phyloP scores from a whole-genome alignment of 2,888 invertebrate genomes.

The Auanema sp. region DNA sequence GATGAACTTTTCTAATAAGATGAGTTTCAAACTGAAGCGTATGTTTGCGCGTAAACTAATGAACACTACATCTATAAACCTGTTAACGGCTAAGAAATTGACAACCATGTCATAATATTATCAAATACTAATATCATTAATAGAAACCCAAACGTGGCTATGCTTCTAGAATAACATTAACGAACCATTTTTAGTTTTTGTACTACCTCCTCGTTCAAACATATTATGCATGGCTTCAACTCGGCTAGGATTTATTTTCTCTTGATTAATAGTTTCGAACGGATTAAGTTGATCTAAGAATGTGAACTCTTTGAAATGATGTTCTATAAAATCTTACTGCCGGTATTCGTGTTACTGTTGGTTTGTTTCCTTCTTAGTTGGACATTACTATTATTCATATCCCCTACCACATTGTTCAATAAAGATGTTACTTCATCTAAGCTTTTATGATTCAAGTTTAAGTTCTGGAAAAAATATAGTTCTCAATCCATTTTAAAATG shows the following conservation, averaged over 20 bases:
- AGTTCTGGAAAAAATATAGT: no score
- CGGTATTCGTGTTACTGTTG: not conserved
- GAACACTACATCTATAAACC: no score
- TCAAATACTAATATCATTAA: no score
- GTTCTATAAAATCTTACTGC: not conserved
- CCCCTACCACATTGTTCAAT: constrained; percentile 43
- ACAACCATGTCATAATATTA: no score
- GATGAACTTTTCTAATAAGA: not conserved
- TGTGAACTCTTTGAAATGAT: not conserved
- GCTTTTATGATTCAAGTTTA: constrained; percentile 18
- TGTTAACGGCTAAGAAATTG: no score
- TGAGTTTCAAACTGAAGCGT: no score
- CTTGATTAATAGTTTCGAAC: constrained; percentile 50
- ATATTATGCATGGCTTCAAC: constrained; percentile 61
- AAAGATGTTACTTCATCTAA: constrained; percentile 51
- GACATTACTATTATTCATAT: constrained; percentile 29
- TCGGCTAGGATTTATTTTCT: constrained; percentile 56
- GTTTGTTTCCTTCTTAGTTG: constrained; percentile 5
- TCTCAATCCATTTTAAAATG: no score
- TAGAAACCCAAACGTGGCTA: no score
- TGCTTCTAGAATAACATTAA: constrained; percentile 3
- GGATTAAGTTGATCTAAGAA: constrained; percentile 20
- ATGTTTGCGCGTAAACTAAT: not conserved
- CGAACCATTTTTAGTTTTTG: not conserved
- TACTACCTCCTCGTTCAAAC: constrained; percentile 48